Conservation (phyloP, 1,140 invertebrate species). For the Eumaeus atala region DNA sequence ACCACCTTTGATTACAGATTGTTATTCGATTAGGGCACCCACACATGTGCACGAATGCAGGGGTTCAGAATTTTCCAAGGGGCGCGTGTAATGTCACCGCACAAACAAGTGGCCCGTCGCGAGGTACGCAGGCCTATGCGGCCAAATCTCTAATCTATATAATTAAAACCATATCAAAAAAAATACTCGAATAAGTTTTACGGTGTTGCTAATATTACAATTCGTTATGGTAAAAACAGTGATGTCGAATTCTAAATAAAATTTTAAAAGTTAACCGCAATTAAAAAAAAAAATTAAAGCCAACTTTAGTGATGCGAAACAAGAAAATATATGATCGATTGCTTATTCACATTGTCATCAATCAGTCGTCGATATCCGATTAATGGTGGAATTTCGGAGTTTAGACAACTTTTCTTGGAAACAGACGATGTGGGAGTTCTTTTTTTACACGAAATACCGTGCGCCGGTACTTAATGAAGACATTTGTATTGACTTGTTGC, state of each 20-base stretch:
- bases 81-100: slow-evolving; percentile 51
- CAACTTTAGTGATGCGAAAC: slow-evolving; percentile 35
- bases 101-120: slow-evolving; percentile 59
- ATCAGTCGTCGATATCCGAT: slow-evolving; percentile 51
- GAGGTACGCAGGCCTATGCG: slow-evolving; percentile 57
- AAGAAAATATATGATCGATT: slow-evolving; percentile 37
- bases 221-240: background rate
- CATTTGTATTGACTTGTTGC: slow-evolving; percentile 50
- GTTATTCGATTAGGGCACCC: slow-evolving; percentile 52
- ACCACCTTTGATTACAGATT: slow-evolving; percentile 34
- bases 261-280: slow-evolving; percentile 8
- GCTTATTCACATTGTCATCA: slow-evolving; percentile 46
- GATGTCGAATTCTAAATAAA: slow-evolving; percentile 11
- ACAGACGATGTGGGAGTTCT: slow-evolving; percentile 56
- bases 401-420: slow-evolving; percentile 61
- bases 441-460: slow-evolving; percentile 40
- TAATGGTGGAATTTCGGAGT: slow-evolving; percentile 50
- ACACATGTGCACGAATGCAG: slow-evolving; percentile 39
- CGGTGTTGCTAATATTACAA: background rate
- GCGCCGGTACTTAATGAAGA: slow-evolving; percentile 50
- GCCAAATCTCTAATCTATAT: slow-evolving; percentile 24
- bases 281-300: background rate
- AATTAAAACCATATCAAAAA: too few species aligned
- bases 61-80: slow-evolving; percentile 54
- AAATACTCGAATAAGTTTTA: too few species aligned